phyloP scores from a whole-genome alignment of 2,888 invertebrate species.

The Sminthurides aquaticus region DNA sequence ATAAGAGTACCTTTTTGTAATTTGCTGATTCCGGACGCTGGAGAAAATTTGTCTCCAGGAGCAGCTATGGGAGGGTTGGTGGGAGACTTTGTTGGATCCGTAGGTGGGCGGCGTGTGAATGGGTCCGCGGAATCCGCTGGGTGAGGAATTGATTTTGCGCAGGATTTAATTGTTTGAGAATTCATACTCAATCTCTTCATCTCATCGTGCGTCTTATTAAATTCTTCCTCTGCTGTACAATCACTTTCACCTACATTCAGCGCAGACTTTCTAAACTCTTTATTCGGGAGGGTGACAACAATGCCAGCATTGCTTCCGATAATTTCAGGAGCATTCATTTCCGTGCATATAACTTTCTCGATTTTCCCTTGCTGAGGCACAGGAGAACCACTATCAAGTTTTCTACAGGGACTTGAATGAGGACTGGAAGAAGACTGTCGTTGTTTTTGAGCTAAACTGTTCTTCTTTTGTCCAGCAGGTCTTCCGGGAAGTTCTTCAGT shows the following conservation, averaged over 20 bases:
- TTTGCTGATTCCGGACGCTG: constrained; percentile 21
- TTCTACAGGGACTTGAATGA: neutral
- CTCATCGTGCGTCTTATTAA: constrained; percentile 44
- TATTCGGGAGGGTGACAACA: constrained; percentile 51
- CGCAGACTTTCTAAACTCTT: constrained; percentile 66
- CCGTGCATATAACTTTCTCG: neutral
- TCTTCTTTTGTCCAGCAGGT: neutral
- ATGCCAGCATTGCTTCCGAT: constrained; percentile 20
- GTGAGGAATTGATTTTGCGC: neutral
- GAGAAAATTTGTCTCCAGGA: constrained; percentile 24
- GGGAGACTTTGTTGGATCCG: constrained; percentile 33
- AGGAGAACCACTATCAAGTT: neutral
- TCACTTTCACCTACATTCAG: constrained; percentile 57
- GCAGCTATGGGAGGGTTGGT: neutral
- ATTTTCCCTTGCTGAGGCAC: neutral
- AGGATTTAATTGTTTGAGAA: neutral
- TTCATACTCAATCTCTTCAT: constrained; percentile 26
- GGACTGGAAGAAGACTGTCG: neutral
- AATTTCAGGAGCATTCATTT: neutral
- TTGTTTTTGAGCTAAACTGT: neutral
- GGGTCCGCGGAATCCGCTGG: constrained; percentile 48
- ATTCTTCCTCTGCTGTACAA: constrained; percentile 42
- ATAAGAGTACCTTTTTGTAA: constrained; percentile 16
- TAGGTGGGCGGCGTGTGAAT: constrained; percentile 53
- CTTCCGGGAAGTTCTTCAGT: neutral